Percentiles rank a stretch among this genome's conserved stretches.
Conservation (phyloP, 2,113 vertebrate species). For the Gnathonemus longibarbis region DNA sequence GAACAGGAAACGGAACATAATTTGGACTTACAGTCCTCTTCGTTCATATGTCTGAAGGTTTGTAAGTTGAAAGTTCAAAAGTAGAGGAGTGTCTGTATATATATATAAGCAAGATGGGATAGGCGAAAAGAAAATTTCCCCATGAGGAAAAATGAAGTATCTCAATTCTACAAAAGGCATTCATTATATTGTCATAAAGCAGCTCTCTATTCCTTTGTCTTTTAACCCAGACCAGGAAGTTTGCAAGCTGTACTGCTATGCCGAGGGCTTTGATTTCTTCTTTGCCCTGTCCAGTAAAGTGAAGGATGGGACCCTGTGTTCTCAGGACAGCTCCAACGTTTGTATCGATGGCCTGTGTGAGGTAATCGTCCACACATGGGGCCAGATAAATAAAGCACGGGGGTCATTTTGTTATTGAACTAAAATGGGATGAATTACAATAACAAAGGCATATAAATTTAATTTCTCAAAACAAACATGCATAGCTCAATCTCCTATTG, state of each 20-base stretch:
- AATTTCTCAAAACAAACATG: neutral
- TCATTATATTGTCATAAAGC: neutral
- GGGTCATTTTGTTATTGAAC: neutral
- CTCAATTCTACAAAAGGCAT: neutral
- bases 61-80: too few relatives aligned
- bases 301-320: slow-evolving; percentile 78
- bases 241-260: slow-evolving; percentile 86
- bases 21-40: too few relatives aligned
- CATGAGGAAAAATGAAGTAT: neutral
- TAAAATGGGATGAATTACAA: neutral
- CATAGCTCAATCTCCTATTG: neutral
- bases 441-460: neutral
- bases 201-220: slow-evolving; percentile 28
- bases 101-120: neutral
- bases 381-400: neutral
- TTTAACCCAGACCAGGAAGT: slow-evolving; percentile 73
- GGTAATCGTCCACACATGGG: slow-evolving; percentile 57
- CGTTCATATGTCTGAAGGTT: too few relatives aligned
- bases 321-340: slow-evolving; percentile 69
- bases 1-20: too few relatives aligned
- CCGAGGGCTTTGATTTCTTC: slow-evolving; percentile 88
- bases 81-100: too few relatives aligned
- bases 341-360: slow-evolving; percentile 83
- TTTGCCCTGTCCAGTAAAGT: slow-evolving; percentile 88
- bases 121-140: neutral